Base-by-base conservation (phyloP, 2,888 invertebrate species). In the Tetheella fluctuosa region DNA sequence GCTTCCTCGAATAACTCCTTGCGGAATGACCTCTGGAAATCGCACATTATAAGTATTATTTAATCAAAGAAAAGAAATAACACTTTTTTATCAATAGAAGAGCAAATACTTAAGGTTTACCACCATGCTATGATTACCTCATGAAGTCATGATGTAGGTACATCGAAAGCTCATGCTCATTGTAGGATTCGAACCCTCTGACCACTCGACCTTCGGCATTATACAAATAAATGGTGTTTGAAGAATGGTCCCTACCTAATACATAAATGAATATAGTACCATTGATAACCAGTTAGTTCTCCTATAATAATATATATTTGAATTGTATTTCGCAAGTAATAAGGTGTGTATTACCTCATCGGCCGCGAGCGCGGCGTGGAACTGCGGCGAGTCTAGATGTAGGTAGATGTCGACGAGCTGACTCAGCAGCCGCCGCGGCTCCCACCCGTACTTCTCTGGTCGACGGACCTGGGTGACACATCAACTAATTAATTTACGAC, bases 381-480 rank as follows among this genome's bases (percentile, higher is more conserved):
- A 98, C 84, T 95, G 95, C 85, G 97, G 96, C 93, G 97, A 97
- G 94, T 98, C 97, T 70, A 99, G 95, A 90, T 99, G 98, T 79
- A 99, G 94, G 94, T 99, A 99, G 86, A 99, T 99, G 88, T 98
- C 98, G 57, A 98, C 98, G 67, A 99, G 95, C 88, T 98, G 97
- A 76, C 97, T 96, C 62, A 99, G 94, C 71, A 99, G 94, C 72
- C 96, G 95, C 76, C 98, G 95, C 23, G 99, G 99, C 85, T 99
- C 98, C 99, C 99, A 99, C 13, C 98, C 98, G 87, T 99, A 99
- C 88, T 98, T 98, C 69, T 97, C 97, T 1, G 98, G 98, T 75
- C 97, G 97, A 61, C 97, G 96, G 58, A 99, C 99, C 93, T 93
- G 71, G 0, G 52, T n/a, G 13, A 15, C 3, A 39, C 15, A 39